A percentile compares a stretch with the other conserved stretches of the same genome.
Evolutionary conservation across 2,113 vertebrate species (phyloP).

Genomic region (Alouatta palliata): DNA sequence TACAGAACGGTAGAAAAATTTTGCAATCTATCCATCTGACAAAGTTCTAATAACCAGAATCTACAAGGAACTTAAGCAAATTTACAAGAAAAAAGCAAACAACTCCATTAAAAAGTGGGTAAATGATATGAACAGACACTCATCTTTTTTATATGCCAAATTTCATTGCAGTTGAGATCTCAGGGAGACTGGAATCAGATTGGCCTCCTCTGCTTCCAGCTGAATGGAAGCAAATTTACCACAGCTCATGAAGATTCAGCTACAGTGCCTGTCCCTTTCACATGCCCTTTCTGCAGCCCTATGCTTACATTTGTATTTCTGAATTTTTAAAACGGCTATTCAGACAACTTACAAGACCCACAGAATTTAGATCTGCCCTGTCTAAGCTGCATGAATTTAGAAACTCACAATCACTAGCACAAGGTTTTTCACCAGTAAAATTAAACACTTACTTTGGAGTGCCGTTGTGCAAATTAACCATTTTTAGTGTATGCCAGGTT

Average conservation of each 20-base stretch:
- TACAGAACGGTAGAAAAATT: too few relatives aligned
- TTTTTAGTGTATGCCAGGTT: neutral
- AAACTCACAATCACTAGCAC: neutral
- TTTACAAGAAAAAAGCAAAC: too few relatives aligned
- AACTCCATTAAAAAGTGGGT: too few relatives aligned
- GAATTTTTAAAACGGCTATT: neutral
- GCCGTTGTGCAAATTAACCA: neutral
- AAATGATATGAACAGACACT: too few relatives aligned
- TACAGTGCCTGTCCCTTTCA: fast-evolving
- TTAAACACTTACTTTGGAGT: neutral
- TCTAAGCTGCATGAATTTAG: neutral
- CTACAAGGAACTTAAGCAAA: too few relatives aligned
- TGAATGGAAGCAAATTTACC: neutral
- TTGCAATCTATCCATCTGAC: too few relatives aligned
- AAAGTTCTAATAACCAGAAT: too few relatives aligned
- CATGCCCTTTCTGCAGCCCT: neutral
- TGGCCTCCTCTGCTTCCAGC: fast-evolving
- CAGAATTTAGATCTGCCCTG: neutral
- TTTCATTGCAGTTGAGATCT: neutral
- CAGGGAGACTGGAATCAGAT: neutral
- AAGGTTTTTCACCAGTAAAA: neutral
- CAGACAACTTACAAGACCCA: neutral
- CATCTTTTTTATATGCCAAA: neutral
- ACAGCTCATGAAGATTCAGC: neutral
- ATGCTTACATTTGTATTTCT: too few relatives aligned